Evolutionary conservation across 2,113 vertebrate genomes (phyloP), one percentile per base, ranked within the genome.

Genomic region (Nothoprocta pentlandii): DNA sequence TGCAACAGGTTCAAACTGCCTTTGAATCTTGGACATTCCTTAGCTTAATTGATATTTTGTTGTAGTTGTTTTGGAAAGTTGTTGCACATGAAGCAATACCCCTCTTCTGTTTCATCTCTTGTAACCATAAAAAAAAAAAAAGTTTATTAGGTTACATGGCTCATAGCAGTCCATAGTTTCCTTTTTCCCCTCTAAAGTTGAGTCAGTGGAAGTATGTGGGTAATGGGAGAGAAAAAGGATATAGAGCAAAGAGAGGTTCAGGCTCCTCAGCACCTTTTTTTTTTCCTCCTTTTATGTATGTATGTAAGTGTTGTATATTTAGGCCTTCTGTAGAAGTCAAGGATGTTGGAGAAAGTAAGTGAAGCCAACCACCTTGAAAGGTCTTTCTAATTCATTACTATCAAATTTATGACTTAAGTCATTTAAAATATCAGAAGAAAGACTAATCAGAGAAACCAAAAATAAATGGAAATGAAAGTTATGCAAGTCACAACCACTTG

Each of bases 1-100:
- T 21, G 32, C 51, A 41, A 63, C 87, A 46, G 9, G 87, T 94
- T 91, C 84, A 77, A 92, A 87, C 39, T 82, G 71, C 41, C 44
- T 89, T 92, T 39, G 92, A 46, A 69, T 78, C 20, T 49, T 87
- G 59, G 23, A 87, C 34, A 32, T 58, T 62, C 32, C 89, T 85
- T 90, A n/a, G 80, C 53, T 92, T 86, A 69, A 13, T 89, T 22
- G 3, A 10, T 17, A 20, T 83, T 82, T 53, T 62, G 73, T 71
- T 93, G 49, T 11, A 13, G 42, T 80, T 67, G 6, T 44, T 73
- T 87, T 80, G 66, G 47, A 81, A 90, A 95, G 80, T 6, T 59
- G 4, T 58, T 36, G 36, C 41, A 21, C 68, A 41, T 68, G 77
- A 95, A 95, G 76, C 23, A 83, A 61, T 20, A 7, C 32, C 68